phyloP scores from a whole-genome alignment of 2,113 vertebrate species.

The Suricata suricatta region DNA sequence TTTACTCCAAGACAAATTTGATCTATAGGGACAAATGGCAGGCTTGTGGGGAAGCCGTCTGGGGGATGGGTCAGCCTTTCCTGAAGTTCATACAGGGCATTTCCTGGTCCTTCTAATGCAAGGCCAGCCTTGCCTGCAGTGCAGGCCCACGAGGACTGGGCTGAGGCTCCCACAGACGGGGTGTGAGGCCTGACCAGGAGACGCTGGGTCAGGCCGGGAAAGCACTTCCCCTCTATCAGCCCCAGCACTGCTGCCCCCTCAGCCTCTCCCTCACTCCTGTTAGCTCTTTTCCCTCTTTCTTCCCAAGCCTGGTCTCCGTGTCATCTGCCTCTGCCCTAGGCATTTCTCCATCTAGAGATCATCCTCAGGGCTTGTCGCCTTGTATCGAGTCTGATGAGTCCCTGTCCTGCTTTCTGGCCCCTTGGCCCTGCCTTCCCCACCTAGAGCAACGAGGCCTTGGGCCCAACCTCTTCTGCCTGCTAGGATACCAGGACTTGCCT shows the following conservation, averaged over 20 bases:
- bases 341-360: neutral
- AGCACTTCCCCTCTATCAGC: neutral
- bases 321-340: neutral
- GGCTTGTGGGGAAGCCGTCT: neutral
- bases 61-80: neutral
- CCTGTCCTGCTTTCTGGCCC: neutral
- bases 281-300: neutral
- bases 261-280: neutral
- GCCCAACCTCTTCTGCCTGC: neutral
- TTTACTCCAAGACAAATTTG: neutral
- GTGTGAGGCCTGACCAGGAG: neutral
- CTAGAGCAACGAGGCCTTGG: neutral
- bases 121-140: neutral
- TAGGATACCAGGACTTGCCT: neutral
- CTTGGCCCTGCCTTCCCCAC: neutral
- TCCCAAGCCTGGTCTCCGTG: neutral
- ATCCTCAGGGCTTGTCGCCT: neutral
- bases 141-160: neutral
- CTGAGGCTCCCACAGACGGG: neutral
- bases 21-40: neutral
- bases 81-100: neutral
- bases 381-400: neutral
- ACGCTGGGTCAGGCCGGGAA: neutral
- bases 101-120: neutral
- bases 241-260: neutral